A percentile compares a stretch with the other conserved stretches of the same genome.
Evolutionary conservation across 2,888 invertebrate genomes (phyloP).

Genomic region (Thymelicus acteon): DNA sequence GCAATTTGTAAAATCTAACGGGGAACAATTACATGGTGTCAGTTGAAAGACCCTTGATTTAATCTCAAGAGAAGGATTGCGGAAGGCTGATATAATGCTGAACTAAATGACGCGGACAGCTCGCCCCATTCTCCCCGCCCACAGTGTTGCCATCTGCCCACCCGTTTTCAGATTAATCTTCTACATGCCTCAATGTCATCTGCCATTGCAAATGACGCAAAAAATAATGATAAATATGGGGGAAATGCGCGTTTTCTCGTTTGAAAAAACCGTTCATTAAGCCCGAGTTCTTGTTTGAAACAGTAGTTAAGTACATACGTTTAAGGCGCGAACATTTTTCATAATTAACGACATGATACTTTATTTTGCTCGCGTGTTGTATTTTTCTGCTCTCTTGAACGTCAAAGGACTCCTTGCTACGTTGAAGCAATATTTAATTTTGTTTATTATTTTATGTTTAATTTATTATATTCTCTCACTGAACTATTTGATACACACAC

Average conservation of each 20-base stretch:
- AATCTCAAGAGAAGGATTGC: slow-evolving; percentile 61
- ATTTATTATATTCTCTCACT: no score
- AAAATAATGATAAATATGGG: slow-evolving; percentile 67
- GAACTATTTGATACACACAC: no score
- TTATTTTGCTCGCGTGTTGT: background rate
- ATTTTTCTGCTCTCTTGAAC: background rate
- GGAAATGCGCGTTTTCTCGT: slow-evolving; percentile 38
- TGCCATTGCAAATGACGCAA: slow-evolving; percentile 71
- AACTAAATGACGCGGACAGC: slow-evolving; percentile 71
- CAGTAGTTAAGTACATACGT: slow-evolving; percentile 24
- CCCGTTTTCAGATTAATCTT: slow-evolving; percentile 66
- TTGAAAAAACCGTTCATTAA: slow-evolving; percentile 38
- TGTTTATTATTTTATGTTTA: background rate
- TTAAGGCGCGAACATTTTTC: slow-evolving; percentile 22
- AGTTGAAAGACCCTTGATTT: slow-evolving; percentile 68
- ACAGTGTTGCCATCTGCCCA: slow-evolving; percentile 44
- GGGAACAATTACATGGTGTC: slow-evolving; percentile 52
- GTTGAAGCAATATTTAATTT: background rate
- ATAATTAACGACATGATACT: slow-evolving; percentile 12
- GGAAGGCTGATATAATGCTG: slow-evolving; percentile 69
- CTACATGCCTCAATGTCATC: slow-evolving; percentile 76
- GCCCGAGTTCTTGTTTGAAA: slow-evolving; percentile 26
- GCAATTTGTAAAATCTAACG: slow-evolving; percentile 39
- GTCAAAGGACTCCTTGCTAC: background rate
- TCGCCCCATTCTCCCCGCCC: slow-evolving; percentile 42